These are phyloP conservation scores for Cinclus mexicanus DNA, from an alignment of 2,113 vertebrate genomes.

Conservation along the genomic window DNA sequence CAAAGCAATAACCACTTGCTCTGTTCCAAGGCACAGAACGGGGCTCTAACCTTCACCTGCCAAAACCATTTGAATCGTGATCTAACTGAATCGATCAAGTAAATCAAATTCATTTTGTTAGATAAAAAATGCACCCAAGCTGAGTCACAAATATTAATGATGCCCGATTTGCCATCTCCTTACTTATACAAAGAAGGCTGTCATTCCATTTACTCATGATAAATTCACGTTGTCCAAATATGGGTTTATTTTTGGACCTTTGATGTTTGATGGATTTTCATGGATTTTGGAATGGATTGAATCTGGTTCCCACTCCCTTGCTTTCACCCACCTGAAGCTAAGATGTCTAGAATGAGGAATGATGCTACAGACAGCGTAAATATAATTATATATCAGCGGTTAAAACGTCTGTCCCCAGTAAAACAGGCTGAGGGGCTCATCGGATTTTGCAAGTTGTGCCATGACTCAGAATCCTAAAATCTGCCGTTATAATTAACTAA, in stretches of 20 bases:
- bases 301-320: background rate
- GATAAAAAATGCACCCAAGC: background rate
- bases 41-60: background rate
- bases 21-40: background rate
- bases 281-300: background rate
- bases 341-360: background rate
- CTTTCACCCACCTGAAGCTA: background rate
- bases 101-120: background rate
- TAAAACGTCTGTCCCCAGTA: background rate
- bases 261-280: background rate
- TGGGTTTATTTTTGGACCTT: background rate
- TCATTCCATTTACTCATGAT: background rate
- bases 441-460: constrained; percentile 1
- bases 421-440: background rate
- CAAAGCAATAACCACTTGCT: background rate
- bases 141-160: constrained; percentile 1
- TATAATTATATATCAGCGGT: background rate
- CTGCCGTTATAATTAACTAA: background rate
- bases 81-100: background rate
- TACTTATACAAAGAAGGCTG: background rate
- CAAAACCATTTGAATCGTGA: background rate
- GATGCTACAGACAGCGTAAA: background rate
- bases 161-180: background rate
- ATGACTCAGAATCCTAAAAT: background rate
- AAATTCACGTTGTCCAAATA: constrained; percentile 31